Evolutionary conservation across 2,888 invertebrate species (phyloP).

Genomic region (Drosophila sordidula): DNA sequence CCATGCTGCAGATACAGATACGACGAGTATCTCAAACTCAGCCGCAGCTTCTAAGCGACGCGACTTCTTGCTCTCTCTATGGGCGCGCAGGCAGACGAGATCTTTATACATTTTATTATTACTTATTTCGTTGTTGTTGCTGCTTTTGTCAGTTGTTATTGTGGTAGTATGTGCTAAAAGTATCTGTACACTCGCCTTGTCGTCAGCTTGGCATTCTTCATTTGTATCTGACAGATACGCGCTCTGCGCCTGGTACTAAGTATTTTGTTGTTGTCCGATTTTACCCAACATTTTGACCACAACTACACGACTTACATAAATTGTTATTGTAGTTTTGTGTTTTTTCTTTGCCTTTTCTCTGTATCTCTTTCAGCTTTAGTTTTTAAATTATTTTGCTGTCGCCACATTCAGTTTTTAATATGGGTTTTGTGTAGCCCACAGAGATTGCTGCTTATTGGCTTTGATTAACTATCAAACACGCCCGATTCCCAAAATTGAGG

Average conservation of each 20-base stretch:
- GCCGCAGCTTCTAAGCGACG: background rate
- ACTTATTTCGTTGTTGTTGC: constrained; percentile 22
- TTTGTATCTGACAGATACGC: constrained; percentile 23
- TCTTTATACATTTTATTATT: constrained; percentile 53
- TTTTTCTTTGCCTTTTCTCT: background rate
- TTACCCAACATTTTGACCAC: constrained; percentile 36
- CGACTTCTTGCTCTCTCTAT: constrained; percentile 31
- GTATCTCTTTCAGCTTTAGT: constrained; percentile 3
- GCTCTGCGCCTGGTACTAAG: constrained; percentile 33
- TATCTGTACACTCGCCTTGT: constrained; percentile 39
- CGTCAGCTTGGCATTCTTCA: constrained; percentile 29
- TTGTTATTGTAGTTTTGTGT: constrained; percentile 13
- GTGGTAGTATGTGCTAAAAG: constrained; percentile 48
- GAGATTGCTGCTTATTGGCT: constrained; percentile 2
- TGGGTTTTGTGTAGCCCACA: constrained; percentile 22
- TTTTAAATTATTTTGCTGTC: constrained; percentile 17
- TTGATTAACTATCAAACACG: constrained; percentile 46
- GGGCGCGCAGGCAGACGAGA: constrained; percentile 39
- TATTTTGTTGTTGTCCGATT: constrained; percentile 7
- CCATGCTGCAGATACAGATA: constrained; percentile 44
- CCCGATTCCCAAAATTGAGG: constrained; percentile 19
- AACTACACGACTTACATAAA: constrained; percentile 18
- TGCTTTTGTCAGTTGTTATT: constrained; percentile 14
- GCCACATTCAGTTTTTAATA: constrained; percentile 25
- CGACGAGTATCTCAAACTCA: constrained; percentile 19